Conservation (phyloP, 1,140 invertebrate species). For the Schmidtea mediterranea region DNA sequence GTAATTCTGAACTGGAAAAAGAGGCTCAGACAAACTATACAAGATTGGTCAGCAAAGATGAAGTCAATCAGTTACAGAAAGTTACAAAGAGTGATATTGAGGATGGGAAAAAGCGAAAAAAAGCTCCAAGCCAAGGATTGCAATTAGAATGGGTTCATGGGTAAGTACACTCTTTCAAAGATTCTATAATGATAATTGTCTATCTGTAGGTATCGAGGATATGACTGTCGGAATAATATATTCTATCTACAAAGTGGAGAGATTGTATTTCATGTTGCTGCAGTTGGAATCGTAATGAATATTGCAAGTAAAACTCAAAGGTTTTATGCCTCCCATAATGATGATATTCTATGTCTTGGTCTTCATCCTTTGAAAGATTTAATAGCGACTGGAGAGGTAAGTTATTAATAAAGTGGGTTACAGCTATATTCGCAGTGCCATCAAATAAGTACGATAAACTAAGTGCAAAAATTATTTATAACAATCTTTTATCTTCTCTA, state of each 20-base stretch:
- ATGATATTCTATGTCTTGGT: constrained; percentile 25
- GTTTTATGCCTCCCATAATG: constrained; percentile 24
- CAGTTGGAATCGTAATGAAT: constrained; percentile 21
- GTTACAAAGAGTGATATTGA: constrained; percentile 14
- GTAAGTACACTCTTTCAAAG: constrained; percentile 14
- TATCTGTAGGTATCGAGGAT: constrained; percentile 22
- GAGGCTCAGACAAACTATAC: constrained; percentile 18
- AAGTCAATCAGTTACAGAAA: constrained; percentile 15
- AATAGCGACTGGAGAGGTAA: constrained; percentile 25
- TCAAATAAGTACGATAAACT: neutral
- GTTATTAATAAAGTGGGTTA: neutral
- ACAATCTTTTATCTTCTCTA: no score
- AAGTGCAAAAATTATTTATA: no score
- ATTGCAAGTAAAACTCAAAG: constrained; percentile 18
- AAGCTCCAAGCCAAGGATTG: constrained; percentile 18
- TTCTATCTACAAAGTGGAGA: constrained; percentile 23
- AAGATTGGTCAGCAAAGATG: constrained; percentile 8
- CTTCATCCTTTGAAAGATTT: constrained; percentile 24
- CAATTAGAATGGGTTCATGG: constrained; percentile 24
- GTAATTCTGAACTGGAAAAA: constrained; percentile 24
- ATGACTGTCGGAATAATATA: constrained; percentile 27
- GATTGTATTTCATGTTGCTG: constrained; percentile 26
- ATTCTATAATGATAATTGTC: no score
- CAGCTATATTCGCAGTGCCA: neutral
- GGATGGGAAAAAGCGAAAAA: constrained; percentile 17